These are phyloP conservation scores for Cephus cinctus DNA, from an alignment of 1,140 invertebrate genomes.

Conservation along the genomic window DNA sequence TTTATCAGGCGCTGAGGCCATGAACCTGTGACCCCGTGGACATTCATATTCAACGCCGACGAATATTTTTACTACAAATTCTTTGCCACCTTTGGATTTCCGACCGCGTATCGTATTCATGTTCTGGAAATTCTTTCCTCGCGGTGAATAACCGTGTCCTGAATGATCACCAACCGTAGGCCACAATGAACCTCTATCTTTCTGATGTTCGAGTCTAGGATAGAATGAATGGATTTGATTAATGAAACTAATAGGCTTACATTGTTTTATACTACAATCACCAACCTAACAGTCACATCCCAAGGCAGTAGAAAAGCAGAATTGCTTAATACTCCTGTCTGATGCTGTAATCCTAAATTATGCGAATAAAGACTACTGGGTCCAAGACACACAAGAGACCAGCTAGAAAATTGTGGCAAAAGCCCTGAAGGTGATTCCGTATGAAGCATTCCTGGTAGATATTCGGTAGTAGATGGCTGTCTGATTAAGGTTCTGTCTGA, in stretches of 20 bases:
- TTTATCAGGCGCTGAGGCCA: constrained; percentile 86
- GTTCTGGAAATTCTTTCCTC: constrained; percentile 48
- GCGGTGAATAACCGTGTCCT: constrained; percentile 32
- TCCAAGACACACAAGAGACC: constrained; percentile 89
- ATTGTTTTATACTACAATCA: constrained; percentile 8
- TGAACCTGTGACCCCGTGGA: constrained; percentile 91
- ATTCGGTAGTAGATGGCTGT: constrained; percentile 85
- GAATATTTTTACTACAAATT: constrained; percentile 89
- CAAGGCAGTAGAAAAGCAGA: constrained; percentile 93
- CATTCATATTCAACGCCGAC: constrained; percentile 98
- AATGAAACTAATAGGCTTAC: background rate
- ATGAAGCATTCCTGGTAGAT: constrained; percentile 88
- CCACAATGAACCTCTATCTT: constrained; percentile 50
- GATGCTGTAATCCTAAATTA: constrained; percentile 77
- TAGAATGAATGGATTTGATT: background rate
- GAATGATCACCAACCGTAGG: constrained; percentile 42
- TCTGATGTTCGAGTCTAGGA: constrained; percentile 50
- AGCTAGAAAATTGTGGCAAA: constrained; percentile 88
- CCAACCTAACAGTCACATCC: constrained; percentile 81
- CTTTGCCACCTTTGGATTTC: constrained; percentile 54
- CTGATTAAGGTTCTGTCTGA: constrained; percentile 64
- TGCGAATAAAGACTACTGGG: constrained; percentile 90
- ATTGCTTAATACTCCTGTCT: constrained; percentile 84
- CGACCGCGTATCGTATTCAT: constrained; percentile 45
- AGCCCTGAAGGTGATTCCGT: constrained; percentile 72